These are phyloP conservation scores for Quadroppia sp. DNA, from an alignment of 2,888 invertebrate species.

Conservation along the genomic window DNA sequence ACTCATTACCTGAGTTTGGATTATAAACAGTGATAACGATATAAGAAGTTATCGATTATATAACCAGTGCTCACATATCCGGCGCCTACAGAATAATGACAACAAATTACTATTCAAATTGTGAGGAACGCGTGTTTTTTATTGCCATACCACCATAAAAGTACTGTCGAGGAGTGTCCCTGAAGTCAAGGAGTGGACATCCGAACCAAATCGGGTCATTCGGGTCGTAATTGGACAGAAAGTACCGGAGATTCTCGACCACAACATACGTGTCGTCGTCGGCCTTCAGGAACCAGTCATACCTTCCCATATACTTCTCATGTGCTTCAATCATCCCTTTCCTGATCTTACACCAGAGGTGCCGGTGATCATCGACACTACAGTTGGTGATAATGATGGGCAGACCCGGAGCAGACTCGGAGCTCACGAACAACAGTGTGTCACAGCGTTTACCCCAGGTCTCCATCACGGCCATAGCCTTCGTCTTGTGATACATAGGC, in stretches of 20 bases:
- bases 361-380: neutral
- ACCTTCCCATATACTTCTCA: neutral
- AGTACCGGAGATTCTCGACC: neutral
- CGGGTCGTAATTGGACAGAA: neutral
- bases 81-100: neutral
- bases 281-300: constrained; percentile 18
- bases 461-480: neutral
- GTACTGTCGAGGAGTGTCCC: neutral
- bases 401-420: neutral
- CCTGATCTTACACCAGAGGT: constrained; percentile 10
- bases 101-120: neutral
- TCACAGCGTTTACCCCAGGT: constrained; percentile 29
- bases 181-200: neutral
- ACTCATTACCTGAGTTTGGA: neutral
- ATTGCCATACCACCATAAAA: neutral
- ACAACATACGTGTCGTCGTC: constrained; percentile 24
- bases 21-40: neutral
- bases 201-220: neutral
- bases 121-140: no score
- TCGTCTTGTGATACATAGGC: no score
- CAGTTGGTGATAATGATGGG: neutral
- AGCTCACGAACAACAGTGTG: neutral
- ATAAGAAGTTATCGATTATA: neutral
- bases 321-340: neutral
- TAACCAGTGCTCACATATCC: constrained; percentile 27